Base-by-base conservation (phyloP, 2,113 vertebrate species). In the Donacobius atricapilla region DNA sequence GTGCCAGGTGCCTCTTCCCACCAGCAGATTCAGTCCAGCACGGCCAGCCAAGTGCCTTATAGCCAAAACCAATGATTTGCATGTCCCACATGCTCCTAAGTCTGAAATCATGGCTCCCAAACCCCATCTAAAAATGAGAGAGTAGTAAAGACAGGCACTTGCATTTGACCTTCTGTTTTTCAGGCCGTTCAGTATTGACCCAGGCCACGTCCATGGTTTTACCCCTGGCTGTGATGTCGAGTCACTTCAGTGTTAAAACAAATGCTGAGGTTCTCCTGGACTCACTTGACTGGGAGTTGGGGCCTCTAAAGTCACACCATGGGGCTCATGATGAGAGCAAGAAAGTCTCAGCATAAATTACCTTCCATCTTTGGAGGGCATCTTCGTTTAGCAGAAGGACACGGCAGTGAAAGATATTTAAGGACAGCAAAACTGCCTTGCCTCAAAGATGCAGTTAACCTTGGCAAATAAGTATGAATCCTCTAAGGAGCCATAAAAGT, bases 361-460 rank as follows among this genome's bases (percentile, higher is more conserved):
- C 88, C 79, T 92, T 56, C 10, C 9, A 37, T 48, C 85, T 89
- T 87, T 56, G 76, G 94, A 94, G 94, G 80, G 83, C 89, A 63
- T 92, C 95, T 95, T 95, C 12, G 13, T 93, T 89, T 88, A 75
- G 94, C 77, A 93, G 91, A 91, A 96, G 90, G 90, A 94, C 95
- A 70, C 35, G n/a, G 76, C 39, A 39, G 61, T 57, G 75, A 80
- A 93, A 92, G 48, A 79, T 95, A 66, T 83, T 95, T 93, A 93
- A 97, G 63, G 88, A 79, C 93, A 79, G 70, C 81, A 89, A 89
- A 93, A 95, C 66, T 50, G 51, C 45, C 94, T 94, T 86, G 75
- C 79, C 87, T 93, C 72, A 82, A 91, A 96, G 94, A 93, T 86
- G 96, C 91, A 86, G 60, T 95, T 96, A 97, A 96, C 94, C 95